Conservation (phyloP, 2,888 invertebrate genomes). For the Phyto melanocephala region DNA sequence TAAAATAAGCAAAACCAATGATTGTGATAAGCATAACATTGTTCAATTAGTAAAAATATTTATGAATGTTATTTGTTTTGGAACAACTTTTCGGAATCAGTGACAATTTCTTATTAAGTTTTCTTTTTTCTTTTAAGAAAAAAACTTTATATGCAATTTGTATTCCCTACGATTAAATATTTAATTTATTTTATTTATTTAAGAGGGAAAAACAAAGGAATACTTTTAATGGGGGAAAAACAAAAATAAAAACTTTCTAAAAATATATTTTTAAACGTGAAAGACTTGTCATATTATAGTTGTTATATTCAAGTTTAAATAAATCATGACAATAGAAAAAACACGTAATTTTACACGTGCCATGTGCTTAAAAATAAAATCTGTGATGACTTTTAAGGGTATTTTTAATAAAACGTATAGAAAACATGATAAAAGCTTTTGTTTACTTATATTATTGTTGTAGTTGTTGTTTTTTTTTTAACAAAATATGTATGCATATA, state of each 20-base stretch:
- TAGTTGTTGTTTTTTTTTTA: too few relatives aligned
- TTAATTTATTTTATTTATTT: background rate
- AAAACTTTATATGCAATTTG: too few relatives aligned
- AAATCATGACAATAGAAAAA: constrained; percentile 5
- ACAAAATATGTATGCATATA: background rate
- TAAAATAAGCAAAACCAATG: too few relatives aligned
- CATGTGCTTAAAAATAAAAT: constrained; percentile 12
- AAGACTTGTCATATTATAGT: background rate
- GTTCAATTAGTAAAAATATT: too few relatives aligned
- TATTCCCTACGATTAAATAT: background rate
- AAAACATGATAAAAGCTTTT: background rate
- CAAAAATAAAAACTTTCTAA: background rate
- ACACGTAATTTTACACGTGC: constrained; percentile 36
- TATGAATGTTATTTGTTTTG: too few relatives aligned
- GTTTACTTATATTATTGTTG: too few relatives aligned
- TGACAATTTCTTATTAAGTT: too few relatives aligned
- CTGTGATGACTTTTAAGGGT: background rate
- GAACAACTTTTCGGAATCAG: too few relatives aligned
- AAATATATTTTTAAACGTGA: constrained; percentile 20
- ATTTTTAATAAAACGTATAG: background rate
- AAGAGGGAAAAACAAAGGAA: too few relatives aligned
- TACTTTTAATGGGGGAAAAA: background rate
- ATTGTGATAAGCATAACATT: too few relatives aligned
- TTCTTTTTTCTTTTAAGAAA: too few relatives aligned
- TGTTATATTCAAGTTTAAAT: constrained; percentile 1